Evolutionary conservation across 2,797 vertebrate genomes (phyloP).

Genomic region (Pteronotus mesoamericanus): DNA sequence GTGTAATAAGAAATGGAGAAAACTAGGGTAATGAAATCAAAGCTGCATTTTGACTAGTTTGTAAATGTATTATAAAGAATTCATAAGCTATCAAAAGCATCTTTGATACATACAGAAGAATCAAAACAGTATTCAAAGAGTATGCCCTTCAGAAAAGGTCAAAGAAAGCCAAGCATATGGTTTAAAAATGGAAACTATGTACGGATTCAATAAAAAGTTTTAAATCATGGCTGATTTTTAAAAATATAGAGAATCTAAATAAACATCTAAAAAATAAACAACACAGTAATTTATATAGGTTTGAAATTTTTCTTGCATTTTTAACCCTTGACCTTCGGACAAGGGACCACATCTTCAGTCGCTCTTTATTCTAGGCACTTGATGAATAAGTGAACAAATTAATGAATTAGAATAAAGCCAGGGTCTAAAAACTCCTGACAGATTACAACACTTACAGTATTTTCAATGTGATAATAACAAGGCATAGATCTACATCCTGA

Average conservation of each 20-base stretch:
- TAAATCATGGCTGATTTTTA: constrained; percentile 54
- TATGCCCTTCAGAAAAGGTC: constrained; percentile 62
- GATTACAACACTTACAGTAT: constrained; percentile 60
- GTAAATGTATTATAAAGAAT: constrained; percentile 53
- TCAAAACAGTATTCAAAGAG: constrained; percentile 57
- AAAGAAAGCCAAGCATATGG: constrained; percentile 46
- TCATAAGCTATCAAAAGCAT: constrained; percentile 38
- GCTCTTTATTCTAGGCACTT: constrained; percentile 2
- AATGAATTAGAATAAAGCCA: constrained; percentile 60
- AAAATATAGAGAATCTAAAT: constrained; percentile 56
- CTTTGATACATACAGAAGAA: constrained; percentile 45
- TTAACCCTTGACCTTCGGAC: constrained; percentile 31
- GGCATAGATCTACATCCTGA: not conserved
- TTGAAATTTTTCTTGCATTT: constrained; percentile 42
- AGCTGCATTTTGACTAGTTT: constrained; percentile 60
- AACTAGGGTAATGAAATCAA: constrained; percentile 48
- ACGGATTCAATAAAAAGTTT: constrained; percentile 52
- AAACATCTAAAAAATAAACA: constrained; percentile 4
- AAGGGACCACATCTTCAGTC: not conserved
- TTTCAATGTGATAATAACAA: constrained; percentile 42
- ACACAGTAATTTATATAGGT: not conserved
- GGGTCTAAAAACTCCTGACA: constrained; percentile 39
- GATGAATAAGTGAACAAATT: constrained; percentile 40
- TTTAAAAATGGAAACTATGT: constrained; percentile 65
- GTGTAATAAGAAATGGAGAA: constrained; percentile 46